Evolutionary conservation across 2,888 invertebrate species (phyloP).

Genomic region (Campoletis raptor): DNA sequence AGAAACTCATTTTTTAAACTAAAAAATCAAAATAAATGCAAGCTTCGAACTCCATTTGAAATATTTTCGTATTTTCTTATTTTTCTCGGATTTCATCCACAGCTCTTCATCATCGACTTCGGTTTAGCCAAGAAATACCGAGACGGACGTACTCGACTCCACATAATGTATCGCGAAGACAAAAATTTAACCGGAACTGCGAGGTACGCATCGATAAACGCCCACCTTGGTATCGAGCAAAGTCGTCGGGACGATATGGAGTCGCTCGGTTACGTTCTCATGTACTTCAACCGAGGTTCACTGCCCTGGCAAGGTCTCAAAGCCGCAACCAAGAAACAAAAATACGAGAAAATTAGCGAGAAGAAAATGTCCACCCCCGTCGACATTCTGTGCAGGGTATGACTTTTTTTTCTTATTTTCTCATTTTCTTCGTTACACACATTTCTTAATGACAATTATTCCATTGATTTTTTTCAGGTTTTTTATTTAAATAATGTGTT

Average conservation of each 20-base stretch:
- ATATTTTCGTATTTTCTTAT: conserved; percentile 43
- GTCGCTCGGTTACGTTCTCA: conserved; percentile 99
- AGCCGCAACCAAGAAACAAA: conserved; percentile 99
- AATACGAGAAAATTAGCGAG: conserved; percentile 99
- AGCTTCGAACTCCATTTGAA: not conserved
- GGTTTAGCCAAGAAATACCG: conserved; percentile 99
- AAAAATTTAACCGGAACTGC: conserved; percentile 96
- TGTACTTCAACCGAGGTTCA: conserved; percentile 98
- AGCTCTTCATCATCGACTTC: conserved; percentile 99
- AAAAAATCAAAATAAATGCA: not conserved
- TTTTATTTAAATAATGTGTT: not conserved
- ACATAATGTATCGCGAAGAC: conserved; percentile 98
- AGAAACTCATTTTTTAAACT: not conserved
- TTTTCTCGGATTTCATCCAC: conserved; percentile 57
- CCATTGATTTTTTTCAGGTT: not conserved
- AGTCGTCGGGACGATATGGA: conserved; percentile 99
- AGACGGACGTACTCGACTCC: conserved; percentile 95
- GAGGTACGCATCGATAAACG: conserved; percentile 99
- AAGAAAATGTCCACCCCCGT: conserved; percentile 99
- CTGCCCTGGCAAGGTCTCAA: conserved; percentile 99
- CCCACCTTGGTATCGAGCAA: conserved; percentile 99
- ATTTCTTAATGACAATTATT: not conserved
- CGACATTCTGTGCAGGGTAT: conserved; percentile 97
- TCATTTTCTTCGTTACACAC: not conserved
- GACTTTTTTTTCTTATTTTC: conserved; percentile 72